These are phyloP conservation scores for Wasmannia auropunctata DNA, from an alignment of 1,140 invertebrate genomes.

Conservation along the genomic window DNA sequence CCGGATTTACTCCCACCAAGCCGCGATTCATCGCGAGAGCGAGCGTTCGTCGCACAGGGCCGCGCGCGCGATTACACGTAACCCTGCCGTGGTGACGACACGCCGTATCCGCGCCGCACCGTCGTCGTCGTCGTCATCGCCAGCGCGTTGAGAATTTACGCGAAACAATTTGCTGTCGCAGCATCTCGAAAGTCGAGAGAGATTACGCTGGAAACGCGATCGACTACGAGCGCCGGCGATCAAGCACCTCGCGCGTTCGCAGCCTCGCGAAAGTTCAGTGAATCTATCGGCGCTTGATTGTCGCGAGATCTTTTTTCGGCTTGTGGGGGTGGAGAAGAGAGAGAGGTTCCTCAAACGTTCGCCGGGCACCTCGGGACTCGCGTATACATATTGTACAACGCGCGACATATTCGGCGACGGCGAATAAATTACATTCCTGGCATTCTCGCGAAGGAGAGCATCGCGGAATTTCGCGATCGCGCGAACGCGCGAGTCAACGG, in stretches of 20 bases:
- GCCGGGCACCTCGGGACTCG: neutral
- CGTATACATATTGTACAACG: neutral
- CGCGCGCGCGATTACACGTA: conserved; percentile 74
- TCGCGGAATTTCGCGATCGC: conserved; percentile 75
- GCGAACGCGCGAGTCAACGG: conserved; percentile 80
- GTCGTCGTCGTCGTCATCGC: neutral
- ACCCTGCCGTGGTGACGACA: conserved; percentile 65
- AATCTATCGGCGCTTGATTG: neutral
- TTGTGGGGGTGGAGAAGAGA: neutral
- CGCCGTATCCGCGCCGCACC: conserved; percentile 11
- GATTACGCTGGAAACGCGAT: neutral
- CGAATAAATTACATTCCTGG: conserved; percentile 45
- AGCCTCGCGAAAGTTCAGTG: neutral
- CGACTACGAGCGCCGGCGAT: neutral
- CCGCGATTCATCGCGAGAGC: conserved; percentile 49
- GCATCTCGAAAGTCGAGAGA: too few relatives aligned
- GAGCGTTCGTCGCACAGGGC: conserved; percentile 70
- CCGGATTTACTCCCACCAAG: conserved; percentile 67
- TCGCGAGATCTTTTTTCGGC: neutral
- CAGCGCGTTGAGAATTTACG: neutral
- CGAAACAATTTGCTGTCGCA: neutral
- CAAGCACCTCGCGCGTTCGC: neutral
- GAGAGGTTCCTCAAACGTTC: too few relatives aligned
- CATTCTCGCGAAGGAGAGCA: too few relatives aligned
- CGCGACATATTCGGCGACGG: neutral